phyloP scores from a whole-genome alignment of 2,888 invertebrate species.

The Athalia cordata region DNA sequence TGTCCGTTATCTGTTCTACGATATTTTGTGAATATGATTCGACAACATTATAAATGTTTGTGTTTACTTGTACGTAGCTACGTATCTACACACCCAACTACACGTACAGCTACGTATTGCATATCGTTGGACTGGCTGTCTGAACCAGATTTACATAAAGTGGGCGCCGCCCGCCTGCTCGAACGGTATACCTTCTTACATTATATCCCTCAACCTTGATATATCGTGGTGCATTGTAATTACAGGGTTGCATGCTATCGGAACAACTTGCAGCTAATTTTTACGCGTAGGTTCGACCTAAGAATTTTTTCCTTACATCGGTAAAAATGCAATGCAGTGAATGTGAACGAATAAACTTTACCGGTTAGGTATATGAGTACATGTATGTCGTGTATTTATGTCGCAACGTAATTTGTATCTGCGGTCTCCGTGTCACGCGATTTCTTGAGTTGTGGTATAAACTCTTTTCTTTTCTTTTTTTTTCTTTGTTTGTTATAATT shows the following conservation, averaged over 20 bases:
- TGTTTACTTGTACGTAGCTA: neutral
- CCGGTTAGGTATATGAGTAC: neutral
- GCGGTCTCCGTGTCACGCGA: constrained; percentile 23
- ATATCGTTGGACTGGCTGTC: neutral
- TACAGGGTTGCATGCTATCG: constrained; percentile 48
- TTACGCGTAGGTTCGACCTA: constrained; percentile 28
- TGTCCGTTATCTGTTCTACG: too few relatives aligned
- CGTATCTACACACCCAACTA: too few relatives aligned
- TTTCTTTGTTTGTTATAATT: too few relatives aligned
- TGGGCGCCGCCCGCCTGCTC: neutral
- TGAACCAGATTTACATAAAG: constrained; percentile 29
- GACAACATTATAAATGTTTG: constrained; percentile 1
- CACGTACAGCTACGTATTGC: constrained; percentile 1
- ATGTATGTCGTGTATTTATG: constrained; percentile 12
- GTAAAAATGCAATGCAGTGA: neutral
- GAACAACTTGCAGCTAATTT: constrained; percentile 45
- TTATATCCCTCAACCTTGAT: constrained; percentile 19
- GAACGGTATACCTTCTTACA: constrained; percentile 5
- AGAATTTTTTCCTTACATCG: constrained; percentile 5
- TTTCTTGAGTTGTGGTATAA: constrained; percentile 17
- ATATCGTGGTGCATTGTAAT: constrained; percentile 48
- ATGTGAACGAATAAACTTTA: neutral
- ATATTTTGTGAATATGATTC: too few relatives aligned
- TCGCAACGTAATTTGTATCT: constrained; percentile 17
- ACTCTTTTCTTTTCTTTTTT: neutral